These are phyloP conservation scores for Lithophane semibrunnea DNA, from an alignment of 2,888 invertebrate species.

Conservation along the genomic window DNA sequence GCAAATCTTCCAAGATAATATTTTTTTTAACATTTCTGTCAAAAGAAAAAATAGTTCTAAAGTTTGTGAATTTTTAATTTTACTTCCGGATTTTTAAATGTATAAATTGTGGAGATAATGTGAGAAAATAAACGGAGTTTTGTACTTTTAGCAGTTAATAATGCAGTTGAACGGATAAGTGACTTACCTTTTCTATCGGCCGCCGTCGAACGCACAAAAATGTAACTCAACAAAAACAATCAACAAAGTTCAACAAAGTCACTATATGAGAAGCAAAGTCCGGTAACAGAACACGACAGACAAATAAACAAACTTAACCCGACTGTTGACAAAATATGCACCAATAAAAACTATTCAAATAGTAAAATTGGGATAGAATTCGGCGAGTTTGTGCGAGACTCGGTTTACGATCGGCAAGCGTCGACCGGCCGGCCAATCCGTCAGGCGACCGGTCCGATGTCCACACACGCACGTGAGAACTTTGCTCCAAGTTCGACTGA, in stretches of 20 bases:
- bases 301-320: slow-evolving; percentile 76
- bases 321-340: slow-evolving; percentile 76
- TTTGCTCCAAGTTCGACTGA: slow-evolving; percentile 79
- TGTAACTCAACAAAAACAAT: slow-evolving; percentile 81
- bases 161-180: slow-evolving; percentile 4
- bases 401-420: slow-evolving; percentile 37
- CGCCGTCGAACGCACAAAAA: slow-evolving; percentile 70
- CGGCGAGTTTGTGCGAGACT: slow-evolving; percentile 66
- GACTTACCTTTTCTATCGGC: slow-evolving; percentile 80
- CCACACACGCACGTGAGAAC: slow-evolving; percentile 87
- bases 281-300: slow-evolving; percentile 75
- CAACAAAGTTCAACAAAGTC: slow-evolving; percentile 86
- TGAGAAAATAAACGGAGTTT: slow-evolving; percentile 48
- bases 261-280: slow-evolving; percentile 81
- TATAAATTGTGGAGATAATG: slow-evolving; percentile 40
- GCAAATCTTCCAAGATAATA: slow-evolving; percentile 48
- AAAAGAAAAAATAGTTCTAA: slow-evolving; percentile 23
- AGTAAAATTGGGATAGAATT: slow-evolving; percentile 61
- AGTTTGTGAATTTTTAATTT: slow-evolving; percentile 32
- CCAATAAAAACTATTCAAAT: slow-evolving; percentile 69
- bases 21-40: slow-evolving; percentile 18
- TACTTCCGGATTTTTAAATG: slow-evolving; percentile 57
- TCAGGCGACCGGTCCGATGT: slow-evolving; percentile 70
- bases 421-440: slow-evolving; percentile 79
- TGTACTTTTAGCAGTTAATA: slow-evolving; percentile 30